Conservation (phyloP, 2,888 invertebrate species). For the Spisula solida region DNA sequence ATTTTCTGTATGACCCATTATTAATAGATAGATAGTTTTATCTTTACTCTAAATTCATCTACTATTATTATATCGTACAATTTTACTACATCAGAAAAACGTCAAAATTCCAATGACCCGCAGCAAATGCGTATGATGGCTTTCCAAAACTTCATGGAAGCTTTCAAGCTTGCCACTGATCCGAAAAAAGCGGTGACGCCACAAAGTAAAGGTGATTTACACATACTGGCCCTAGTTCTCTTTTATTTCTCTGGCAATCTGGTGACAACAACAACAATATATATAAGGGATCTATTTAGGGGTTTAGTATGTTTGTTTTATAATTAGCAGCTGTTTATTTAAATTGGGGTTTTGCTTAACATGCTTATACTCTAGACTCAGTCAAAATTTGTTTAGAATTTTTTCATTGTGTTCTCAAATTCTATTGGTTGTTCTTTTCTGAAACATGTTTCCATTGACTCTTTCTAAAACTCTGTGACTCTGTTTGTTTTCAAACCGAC, state of each 20-base stretch:
- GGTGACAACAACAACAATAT: slow-evolving; percentile 39
- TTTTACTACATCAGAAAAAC: slow-evolving; percentile 52
- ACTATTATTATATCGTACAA: neutral
- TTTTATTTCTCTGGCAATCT: slow-evolving; percentile 18
- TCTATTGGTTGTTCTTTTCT: too few relatives aligned
- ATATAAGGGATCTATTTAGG: neutral
- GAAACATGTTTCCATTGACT: too few relatives aligned
- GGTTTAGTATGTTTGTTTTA: neutral
- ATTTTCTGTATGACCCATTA: neutral
- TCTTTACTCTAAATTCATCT: neutral
- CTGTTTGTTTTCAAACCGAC: too few relatives aligned
- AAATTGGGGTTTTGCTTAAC: neutral
- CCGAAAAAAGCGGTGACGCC: slow-evolving; percentile 21
- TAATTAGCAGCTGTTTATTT: neutral
- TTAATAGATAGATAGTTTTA: neutral
- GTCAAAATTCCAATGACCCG: slow-evolving; percentile 46
- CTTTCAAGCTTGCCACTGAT: slow-evolving; percentile 61
- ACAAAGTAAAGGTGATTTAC: slow-evolving; percentile 56
- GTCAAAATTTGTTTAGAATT: neutral
- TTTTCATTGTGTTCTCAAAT: too few relatives aligned
- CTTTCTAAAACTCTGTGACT: too few relatives aligned
- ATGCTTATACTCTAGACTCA: too few relatives aligned
- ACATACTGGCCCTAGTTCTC: slow-evolving; percentile 47
- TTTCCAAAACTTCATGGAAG: slow-evolving; percentile 70
- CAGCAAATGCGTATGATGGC: slow-evolving; percentile 70